Evolutionary conservation across 2,888 invertebrate species (phyloP), one percentile per base, ranked within the genome.

Genomic region (Acanthoscelides obtectus): DNA sequence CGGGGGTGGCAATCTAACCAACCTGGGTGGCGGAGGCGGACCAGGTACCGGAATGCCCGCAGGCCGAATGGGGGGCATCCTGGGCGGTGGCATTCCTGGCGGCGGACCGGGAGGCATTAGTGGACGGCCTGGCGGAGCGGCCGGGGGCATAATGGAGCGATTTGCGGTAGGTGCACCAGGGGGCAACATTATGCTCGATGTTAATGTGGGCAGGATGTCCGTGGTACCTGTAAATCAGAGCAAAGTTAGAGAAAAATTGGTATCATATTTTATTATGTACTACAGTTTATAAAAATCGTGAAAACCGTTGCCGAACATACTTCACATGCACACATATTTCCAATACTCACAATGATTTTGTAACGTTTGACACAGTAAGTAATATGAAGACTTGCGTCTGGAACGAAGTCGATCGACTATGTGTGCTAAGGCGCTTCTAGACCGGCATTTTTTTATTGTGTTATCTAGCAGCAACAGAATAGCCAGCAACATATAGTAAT

Each of bases 21-120:
- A 76, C 70, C 88, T 87, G 75, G 90, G 90, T 20, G 66, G 66
- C 20, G 66, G 66, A 2, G 66, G 66, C 8, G 66, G 66, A 2
- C 66, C 66, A 1, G 1, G 20, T 8, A 20, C 66, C 64, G 91
- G 90, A 22, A 77, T 72, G 45, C 73, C 75, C 21, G 90, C 89
- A 78, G 87, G 83, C 69, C 87, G 81, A 22, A 84, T 75, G 17
- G 92, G 85, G 80, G 91, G 79, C 78, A 88, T 91, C 70, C 87
- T 91, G 63, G 86, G 88, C 22, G 87, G 91, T 63, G 86, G 88
- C 22, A 87, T 81, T 2, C 87, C 87, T 0, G 88, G 92, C 70
- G 87, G 92, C 22, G 86, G 88, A 69, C 89, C 90, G 21, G 88
- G 88, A 20, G 89, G 89, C 80, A 89, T 71, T 12, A 81, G 72